Percentiles rank a stretch among this genome's conserved stretches.
These are phyloP conservation scores for Sylvilagus floridanus DNA, from an alignment of 2,797 vertebrate species.

Conservation along the genomic window DNA sequence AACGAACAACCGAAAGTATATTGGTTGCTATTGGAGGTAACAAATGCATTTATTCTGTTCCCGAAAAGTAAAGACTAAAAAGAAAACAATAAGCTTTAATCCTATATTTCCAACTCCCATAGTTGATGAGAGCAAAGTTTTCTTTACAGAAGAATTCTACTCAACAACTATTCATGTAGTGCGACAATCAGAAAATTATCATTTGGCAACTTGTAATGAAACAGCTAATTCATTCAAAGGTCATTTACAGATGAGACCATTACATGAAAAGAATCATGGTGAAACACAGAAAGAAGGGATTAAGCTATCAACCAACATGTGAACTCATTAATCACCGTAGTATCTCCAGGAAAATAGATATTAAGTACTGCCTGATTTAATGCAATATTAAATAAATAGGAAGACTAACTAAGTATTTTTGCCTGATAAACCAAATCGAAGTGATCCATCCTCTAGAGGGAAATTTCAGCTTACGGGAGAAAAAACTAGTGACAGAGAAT, in stretches of 20 bases:
- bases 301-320: not conserved
- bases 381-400: not conserved
- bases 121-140: not conserved
- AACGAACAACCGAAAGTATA: not conserved
- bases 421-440: not conserved
- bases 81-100: slow-evolving; percentile 12
- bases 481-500: not conserved
- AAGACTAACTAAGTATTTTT: not conserved
- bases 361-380: not conserved
- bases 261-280: not conserved
- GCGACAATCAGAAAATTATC: not conserved
- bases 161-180: not conserved
- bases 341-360: not conserved
- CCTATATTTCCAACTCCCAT: not conserved
- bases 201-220: not conserved
- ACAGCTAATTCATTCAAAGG: not conserved
- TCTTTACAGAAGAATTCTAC: slow-evolving; percentile 21
- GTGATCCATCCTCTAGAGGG: not conserved
- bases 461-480: not conserved
- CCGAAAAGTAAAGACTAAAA: slow-evolving; percentile 54
- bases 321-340: not conserved
- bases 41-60: not conserved
- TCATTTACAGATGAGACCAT: not conserved
- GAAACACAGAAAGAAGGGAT: not conserved
- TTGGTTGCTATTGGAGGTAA: not conserved